These are phyloP conservation scores for Lophotriccus pileatus DNA, from an alignment of 2,797 vertebrate genomes.

Conservation along the genomic window DNA sequence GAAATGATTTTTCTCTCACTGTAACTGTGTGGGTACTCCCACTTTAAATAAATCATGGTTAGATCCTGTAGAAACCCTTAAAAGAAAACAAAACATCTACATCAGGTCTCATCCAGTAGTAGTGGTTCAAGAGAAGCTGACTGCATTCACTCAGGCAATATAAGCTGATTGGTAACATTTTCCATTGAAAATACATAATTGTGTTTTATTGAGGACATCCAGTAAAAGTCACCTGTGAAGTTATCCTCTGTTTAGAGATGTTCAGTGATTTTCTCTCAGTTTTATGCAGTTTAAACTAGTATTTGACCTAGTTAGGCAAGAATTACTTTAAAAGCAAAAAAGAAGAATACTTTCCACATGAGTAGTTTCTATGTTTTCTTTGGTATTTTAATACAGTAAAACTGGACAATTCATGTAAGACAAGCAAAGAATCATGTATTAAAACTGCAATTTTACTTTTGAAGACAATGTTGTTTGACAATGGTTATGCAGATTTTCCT, in stretches of 20 bases:
- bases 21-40: background rate
- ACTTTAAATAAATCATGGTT: background rate
- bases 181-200: background rate
- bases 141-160: slow-evolving; percentile 5
- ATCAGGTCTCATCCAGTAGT: background rate
- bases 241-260: background rate
- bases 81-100: background rate
- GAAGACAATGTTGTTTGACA: background rate
- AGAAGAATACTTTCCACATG: background rate
- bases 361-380: background rate
- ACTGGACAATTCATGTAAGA: background rate
- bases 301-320: background rate
- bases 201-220: background rate
- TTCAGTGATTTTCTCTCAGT: background rate
- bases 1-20: background rate
- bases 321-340: background rate
- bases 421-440: background rate
- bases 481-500: background rate
- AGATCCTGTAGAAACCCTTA: background rate
- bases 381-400: background rate
- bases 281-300: background rate
- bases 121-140: background rate
- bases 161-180: background rate
- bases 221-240: slow-evolving; percentile 3
- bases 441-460: background rate